phyloP scores from a whole-genome alignment of 2,113 vertebrate species.

The Vulpes ferrilata region DNA sequence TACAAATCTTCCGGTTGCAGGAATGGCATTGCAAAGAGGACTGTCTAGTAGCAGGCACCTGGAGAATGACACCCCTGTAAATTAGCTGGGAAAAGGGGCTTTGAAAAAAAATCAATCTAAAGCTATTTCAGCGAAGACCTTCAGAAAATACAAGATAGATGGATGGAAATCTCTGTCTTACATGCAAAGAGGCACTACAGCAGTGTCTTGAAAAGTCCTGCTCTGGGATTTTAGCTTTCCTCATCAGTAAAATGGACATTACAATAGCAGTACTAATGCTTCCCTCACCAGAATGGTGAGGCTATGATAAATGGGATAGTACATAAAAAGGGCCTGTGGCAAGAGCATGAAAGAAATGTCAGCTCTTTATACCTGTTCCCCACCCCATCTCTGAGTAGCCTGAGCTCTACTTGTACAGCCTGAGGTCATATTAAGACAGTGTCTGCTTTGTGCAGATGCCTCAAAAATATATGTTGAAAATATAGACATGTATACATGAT shows the following conservation, averaged over 20 bases:
- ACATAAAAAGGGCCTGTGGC: neutral
- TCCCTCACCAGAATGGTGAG: neutral
- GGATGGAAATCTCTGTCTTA: neutral
- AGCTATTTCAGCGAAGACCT: neutral
- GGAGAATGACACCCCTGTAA: neutral
- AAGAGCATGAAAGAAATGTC: neutral
- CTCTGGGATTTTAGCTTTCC: neutral
- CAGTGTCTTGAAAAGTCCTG: neutral
- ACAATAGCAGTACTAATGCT: too few relatives aligned
- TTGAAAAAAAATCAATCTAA: neutral
- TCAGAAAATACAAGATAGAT: neutral
- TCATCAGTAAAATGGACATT: neutral
- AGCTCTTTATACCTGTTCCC: neutral
- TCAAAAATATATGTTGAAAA: neutral
- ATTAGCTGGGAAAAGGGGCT: neutral
- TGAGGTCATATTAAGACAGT: neutral
- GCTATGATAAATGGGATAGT: neutral
- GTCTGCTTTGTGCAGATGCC: neutral
- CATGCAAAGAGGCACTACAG: neutral
- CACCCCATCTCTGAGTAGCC: neutral
- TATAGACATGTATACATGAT: neutral
- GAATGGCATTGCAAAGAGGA: neutral
- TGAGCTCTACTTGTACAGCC: neutral
- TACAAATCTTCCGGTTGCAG: neutral
- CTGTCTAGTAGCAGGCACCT: neutral